Conservation (phyloP, 2,113 vertebrate species). For the Isichthys henryi region DNA sequence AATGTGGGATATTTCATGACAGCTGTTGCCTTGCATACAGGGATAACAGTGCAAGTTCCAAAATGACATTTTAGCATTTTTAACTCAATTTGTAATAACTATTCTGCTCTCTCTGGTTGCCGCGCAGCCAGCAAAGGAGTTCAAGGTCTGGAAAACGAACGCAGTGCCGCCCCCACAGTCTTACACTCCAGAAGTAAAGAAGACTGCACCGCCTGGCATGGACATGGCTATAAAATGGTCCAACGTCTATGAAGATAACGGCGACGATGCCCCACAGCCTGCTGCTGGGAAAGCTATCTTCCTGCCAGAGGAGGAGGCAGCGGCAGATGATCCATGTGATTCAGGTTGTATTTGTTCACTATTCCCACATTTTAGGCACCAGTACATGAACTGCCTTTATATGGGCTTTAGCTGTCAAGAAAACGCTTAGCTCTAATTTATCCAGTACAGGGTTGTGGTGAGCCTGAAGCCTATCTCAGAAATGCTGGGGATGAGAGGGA, state of each 20-base stretch:
- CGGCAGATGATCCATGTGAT: conserved; percentile 53
- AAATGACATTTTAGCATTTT: background rate
- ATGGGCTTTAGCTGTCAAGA: background rate
- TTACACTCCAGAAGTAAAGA: conserved; percentile 71
- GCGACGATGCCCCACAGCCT: conserved; percentile 78
- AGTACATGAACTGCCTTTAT: background rate
- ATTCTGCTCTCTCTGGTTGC: background rate
- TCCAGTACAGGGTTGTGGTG: background rate
- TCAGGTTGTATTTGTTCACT: conserved; percentile 57
- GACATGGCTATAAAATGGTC: conserved; percentile 99
- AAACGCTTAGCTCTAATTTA: background rate
- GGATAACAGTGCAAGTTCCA: background rate
- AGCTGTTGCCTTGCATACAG: background rate
- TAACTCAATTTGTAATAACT: background rate
- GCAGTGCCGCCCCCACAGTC: conserved; percentile 81
- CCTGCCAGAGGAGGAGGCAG: conserved; percentile 66
- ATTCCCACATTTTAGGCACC: too few species aligned
- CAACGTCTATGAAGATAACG: conserved; percentile 93
- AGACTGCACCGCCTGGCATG: conserved; percentile 73
- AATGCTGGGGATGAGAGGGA: background rate
- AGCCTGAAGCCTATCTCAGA: background rate
- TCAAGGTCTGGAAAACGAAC: conserved; percentile 80
- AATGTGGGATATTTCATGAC: background rate
- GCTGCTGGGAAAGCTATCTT: conserved; percentile 56
- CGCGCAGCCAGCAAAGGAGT: conserved; percentile 75